Conservation (phyloP, 2,888 invertebrate species). For the Eudemis profundana region DNA sequence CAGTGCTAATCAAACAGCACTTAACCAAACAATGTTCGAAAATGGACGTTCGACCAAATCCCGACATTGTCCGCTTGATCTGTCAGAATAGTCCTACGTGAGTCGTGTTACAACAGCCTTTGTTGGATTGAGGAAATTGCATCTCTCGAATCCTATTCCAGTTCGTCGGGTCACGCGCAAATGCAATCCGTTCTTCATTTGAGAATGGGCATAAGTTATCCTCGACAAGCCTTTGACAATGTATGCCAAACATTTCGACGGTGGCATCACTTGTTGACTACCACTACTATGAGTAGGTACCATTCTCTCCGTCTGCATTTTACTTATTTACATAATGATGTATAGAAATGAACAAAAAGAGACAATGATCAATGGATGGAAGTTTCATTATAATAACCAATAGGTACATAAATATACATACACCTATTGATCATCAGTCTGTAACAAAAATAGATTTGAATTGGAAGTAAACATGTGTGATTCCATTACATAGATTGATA, state of each 20-base stretch:
- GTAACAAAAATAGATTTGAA: too few relatives aligned
- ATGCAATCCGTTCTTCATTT: constrained; percentile 58
- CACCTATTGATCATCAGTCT: too few relatives aligned
- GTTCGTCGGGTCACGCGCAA: constrained; percentile 57
- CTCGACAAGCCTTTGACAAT: not conserved
- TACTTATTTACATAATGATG: too few relatives aligned
- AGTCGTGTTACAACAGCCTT: constrained; percentile 65
- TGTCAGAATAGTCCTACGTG: constrained; percentile 64
- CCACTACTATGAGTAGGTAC: not conserved
- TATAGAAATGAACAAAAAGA: too few relatives aligned
- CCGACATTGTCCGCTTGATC: constrained; percentile 45
- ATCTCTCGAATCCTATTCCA: constrained; percentile 69
- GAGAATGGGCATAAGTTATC: constrained; percentile 42
- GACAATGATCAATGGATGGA: too few relatives aligned
- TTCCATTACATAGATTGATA: too few relatives aligned
- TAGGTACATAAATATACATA: too few relatives aligned
- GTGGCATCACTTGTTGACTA: not conserved
- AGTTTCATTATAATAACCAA: too few relatives aligned
- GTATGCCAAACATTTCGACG: not conserved
- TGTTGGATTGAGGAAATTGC: constrained; percentile 71
- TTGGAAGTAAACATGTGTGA: too few relatives aligned
- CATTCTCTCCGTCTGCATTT: too few relatives aligned
- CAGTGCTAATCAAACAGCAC: constrained; percentile 38
- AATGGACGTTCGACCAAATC: constrained; percentile 37
- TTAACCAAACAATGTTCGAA: constrained; percentile 43